Conservation (phyloP, 2,888 invertebrate genomes). For the Asteroscopus sphinx region DNA sequence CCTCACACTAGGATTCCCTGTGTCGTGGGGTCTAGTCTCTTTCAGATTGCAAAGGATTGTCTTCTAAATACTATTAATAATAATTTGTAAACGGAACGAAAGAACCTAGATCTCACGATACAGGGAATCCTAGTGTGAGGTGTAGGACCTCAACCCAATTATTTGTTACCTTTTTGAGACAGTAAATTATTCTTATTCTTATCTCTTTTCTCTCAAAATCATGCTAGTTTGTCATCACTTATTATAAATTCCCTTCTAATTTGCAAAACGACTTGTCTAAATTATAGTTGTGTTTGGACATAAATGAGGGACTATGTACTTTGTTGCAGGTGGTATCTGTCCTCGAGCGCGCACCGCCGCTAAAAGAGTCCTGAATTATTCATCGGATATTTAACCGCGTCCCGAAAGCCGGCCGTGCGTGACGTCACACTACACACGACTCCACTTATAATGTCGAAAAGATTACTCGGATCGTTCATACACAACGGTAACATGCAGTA, state of each 20-base stretch:
- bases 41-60: no score
- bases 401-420: conserved; percentile 71
- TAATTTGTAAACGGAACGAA: no score
- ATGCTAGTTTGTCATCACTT: conserved; percentile 39
- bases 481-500: conserved; percentile 46
- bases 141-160: no score
- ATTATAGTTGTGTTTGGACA: conserved; percentile 71
- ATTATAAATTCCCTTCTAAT: conserved; percentile 69
- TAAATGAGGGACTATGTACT: conserved; percentile 82
- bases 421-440: conserved; percentile 65
- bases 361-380: conserved; percentile 87
- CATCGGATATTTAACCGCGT: conserved; percentile 84
- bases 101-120: no score
- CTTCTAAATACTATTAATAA: no score
- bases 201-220: conserved; percentile 14
- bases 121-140: no score
- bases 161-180: no score
- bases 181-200: no score
- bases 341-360: conserved; percentile 73
- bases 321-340: conserved; percentile 85
- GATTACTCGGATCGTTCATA: conserved; percentile 61
- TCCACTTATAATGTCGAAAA: conserved; percentile 66
- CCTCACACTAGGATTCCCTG: no score
- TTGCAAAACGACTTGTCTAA: conserved; percentile 68
- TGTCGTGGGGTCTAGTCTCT: no score